phyloP scores from a whole-genome alignment of 1,140 invertebrate species.

The Aplysia californica region DNA sequence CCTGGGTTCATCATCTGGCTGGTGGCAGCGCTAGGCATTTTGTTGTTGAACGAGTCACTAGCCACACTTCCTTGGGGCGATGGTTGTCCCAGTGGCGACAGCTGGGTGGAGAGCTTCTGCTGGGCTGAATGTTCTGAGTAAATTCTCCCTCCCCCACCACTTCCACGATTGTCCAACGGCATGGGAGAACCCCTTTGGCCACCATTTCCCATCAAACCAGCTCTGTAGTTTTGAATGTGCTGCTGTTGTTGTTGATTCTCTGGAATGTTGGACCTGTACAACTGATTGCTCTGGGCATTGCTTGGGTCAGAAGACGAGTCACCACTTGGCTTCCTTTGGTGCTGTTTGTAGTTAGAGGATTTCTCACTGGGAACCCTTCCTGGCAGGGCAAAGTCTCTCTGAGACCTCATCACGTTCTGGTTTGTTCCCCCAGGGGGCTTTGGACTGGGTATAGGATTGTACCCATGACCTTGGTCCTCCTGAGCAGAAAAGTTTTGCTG shows the following conservation, averaged over 20 bases:
- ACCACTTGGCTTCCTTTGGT: constrained; percentile 6
- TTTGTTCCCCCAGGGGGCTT: background rate
- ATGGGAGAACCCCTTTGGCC: constrained; percentile 15
- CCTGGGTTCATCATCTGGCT: constrained; percentile 5
- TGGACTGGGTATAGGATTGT: constrained; percentile 4
- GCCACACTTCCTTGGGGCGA: constrained; percentile 1
- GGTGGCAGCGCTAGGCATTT: constrained; percentile 4
- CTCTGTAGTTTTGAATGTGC: background rate
- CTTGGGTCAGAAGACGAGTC: background rate
- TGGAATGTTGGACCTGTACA: constrained; percentile 25
- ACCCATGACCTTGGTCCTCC: constrained; percentile 20
- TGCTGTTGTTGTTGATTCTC: constrained; percentile 17
- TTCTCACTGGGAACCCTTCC: constrained; percentile 6
- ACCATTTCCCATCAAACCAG: background rate
- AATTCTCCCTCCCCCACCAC: background rate
- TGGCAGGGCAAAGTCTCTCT: constrained; percentile 5
- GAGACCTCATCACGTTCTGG: constrained; percentile 3
- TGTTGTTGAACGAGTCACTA: background rate
- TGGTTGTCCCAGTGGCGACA: constrained; percentile 11
- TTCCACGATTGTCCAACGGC: constrained; percentile 1
- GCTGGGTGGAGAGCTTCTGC: constrained; percentile 6
- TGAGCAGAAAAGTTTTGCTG: constrained; percentile 14
- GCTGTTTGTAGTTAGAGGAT: background rate
- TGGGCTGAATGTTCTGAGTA: constrained; percentile 7
- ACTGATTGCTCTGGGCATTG: background rate